A percentile compares a stretch with the other conserved stretches of the same genome.
phyloP scores from a whole-genome alignment of 1,140 invertebrate genomes.

The Scaptodrosophila lebanonensis region DNA sequence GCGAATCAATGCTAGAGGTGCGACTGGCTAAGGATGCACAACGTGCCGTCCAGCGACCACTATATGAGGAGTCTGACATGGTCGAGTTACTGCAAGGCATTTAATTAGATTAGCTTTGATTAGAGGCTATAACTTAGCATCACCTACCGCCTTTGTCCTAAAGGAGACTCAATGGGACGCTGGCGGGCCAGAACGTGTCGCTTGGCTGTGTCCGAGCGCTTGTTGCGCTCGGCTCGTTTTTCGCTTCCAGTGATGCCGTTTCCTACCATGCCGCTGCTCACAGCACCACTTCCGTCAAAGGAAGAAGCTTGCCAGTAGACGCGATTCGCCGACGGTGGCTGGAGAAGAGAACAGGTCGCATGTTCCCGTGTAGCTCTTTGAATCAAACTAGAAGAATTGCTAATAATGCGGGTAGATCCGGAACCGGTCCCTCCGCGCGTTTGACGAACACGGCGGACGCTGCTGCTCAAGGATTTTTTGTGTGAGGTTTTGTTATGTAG shows the following conservation, averaged over 20 bases:
- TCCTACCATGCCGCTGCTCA: slow-evolving; percentile 67
- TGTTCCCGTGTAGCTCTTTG: slow-evolving; percentile 57
- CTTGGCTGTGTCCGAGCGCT: slow-evolving; percentile 82
- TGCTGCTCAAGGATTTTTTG: slow-evolving; percentile 40
- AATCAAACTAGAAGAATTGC: slow-evolving; percentile 69
- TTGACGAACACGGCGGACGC: slow-evolving; percentile 50
- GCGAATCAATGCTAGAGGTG: slow-evolving; percentile 73
- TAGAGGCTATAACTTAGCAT: neutral
- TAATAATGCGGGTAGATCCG: slow-evolving; percentile 53
- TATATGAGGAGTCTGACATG: slow-evolving; percentile 73
- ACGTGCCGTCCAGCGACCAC: slow-evolving; percentile 71
- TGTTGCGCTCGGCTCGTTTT: slow-evolving; percentile 68
- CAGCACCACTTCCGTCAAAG: slow-evolving; percentile 80
- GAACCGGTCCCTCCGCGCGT: slow-evolving; percentile 27
- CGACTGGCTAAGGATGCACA: slow-evolving; percentile 70
- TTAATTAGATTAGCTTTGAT: neutral
- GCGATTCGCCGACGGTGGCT: slow-evolving; percentile 52
- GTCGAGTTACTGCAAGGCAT: slow-evolving; percentile 60
- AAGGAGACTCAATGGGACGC: slow-evolving; percentile 81
- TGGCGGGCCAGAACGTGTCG: slow-evolving; percentile 86
- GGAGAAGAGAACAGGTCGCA: slow-evolving; percentile 50
- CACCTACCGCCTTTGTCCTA: slow-evolving; percentile 65
- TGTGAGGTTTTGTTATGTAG: slow-evolving; percentile 16
- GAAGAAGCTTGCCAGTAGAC: slow-evolving; percentile 74
- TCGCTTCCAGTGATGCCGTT: slow-evolving; percentile 42